These are phyloP conservation scores for Anabacerthia variegaticeps DNA, from an alignment of 2,797 vertebrate genomes.

Conservation along the genomic window DNA sequence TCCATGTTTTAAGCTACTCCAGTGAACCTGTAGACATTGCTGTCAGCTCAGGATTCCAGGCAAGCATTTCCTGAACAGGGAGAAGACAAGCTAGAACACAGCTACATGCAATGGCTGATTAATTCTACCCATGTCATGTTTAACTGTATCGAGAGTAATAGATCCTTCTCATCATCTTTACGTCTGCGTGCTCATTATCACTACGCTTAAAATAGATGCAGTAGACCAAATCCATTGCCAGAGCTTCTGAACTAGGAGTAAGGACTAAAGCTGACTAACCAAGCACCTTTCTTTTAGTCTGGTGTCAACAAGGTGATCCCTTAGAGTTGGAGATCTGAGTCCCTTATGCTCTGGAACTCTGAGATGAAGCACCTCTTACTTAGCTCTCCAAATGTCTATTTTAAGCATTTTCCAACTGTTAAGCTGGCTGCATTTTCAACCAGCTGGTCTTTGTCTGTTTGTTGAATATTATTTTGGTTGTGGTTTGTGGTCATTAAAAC, in stretches of 20 bases:
- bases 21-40: slow-evolving; percentile 64
- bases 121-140: slow-evolving; percentile 28
- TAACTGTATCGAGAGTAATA: slow-evolving; percentile 31
- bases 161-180: slow-evolving; percentile 18
- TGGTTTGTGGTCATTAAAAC: slow-evolving; percentile 62
- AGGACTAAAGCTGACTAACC: background rate
- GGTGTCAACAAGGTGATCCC: slow-evolving; percentile 13
- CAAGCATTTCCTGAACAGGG: slow-evolving; percentile 62
- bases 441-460: slow-evolving; percentile 68
- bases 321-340: slow-evolving; percentile 2
- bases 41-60: slow-evolving; percentile 67
- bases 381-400: slow-evolving; percentile 67
- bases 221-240: slow-evolving; percentile 52
- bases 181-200: slow-evolving; percentile 1
- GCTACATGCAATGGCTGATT: slow-evolving; percentile 44
- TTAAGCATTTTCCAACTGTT: slow-evolving; percentile 67
- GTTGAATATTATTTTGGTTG: slow-evolving; percentile 45
- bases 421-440: slow-evolving; percentile 49
- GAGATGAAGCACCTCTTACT: slow-evolving; percentile 68
- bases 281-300: slow-evolving; percentile 44
- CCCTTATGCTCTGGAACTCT: slow-evolving; percentile 39
- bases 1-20: slow-evolving; percentile 68
- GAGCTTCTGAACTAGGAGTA: slow-evolving; percentile 43
- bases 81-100: slow-evolving; percentile 33
- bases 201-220: slow-evolving; percentile 46